Percentiles rank a stretch among this genome's conserved stretches.
Conservation (phyloP, 2,113 vertebrate genomes). For the Cynocephalus volans region DNA sequence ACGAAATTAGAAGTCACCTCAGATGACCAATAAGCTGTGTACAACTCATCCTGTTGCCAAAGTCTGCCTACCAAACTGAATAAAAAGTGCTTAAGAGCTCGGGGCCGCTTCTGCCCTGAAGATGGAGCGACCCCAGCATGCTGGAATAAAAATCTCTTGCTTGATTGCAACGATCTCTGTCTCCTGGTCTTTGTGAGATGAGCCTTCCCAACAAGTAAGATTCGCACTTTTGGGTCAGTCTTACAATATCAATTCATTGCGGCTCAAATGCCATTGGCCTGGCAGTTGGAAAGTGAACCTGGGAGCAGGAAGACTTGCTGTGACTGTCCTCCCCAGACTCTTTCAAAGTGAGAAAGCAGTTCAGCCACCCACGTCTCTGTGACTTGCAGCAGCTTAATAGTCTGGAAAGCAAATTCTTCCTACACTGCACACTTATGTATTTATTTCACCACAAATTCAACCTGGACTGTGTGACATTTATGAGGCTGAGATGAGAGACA, state of each 20-base stretch:
- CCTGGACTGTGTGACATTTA: background rate
- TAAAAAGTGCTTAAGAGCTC: no score
- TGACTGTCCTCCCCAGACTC: background rate
- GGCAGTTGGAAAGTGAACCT: background rate
- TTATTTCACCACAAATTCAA: background rate
- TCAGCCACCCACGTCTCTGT: background rate
- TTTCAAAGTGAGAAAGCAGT: background rate
- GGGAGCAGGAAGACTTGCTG: background rate
- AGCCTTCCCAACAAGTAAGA: background rate
- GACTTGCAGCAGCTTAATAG: background rate
- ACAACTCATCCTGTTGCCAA: no score
- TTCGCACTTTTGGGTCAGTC: no score
- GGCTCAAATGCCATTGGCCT: background rate
- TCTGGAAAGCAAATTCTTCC: background rate
- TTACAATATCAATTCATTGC: background rate
- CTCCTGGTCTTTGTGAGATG: no score
- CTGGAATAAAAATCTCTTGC: no score
- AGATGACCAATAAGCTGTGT: no score
- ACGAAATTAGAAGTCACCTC: no score
- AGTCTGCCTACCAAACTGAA: no score
- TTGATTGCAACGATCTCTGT: no score
- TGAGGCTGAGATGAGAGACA: background rate
- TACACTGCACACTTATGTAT: background rate
- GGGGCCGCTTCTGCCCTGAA: no score
- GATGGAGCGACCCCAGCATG: no score